These are phyloP conservation scores for Dexiosoma caninum DNA, from an alignment of 2,888 invertebrate genomes.

Conservation along the genomic window DNA sequence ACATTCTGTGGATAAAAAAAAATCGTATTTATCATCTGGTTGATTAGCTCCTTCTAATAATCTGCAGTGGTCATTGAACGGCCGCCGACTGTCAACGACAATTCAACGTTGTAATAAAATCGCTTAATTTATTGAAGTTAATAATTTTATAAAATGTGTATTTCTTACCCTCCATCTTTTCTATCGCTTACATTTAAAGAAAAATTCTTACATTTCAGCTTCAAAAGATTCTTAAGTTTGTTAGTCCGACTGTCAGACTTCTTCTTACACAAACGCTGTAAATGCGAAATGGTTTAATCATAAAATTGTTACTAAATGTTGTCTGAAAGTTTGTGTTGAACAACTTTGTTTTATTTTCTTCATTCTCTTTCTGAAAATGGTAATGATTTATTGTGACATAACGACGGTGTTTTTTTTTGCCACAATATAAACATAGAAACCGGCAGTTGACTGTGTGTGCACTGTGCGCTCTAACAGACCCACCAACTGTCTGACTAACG, in stretches of 20 bases:
- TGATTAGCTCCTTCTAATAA: too few species aligned
- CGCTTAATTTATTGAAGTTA: too few species aligned
- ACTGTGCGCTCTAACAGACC: background rate
- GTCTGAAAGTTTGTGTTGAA: background rate
- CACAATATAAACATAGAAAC: background rate
- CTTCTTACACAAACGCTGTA: background rate
- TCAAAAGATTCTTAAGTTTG: background rate
- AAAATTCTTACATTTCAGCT: background rate
- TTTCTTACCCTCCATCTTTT: too few species aligned
- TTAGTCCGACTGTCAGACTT: background rate
- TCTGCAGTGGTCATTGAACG: too few species aligned
- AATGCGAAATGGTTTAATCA: background rate
- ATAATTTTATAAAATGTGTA: too few species aligned
- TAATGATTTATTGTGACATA: slow-evolving; percentile 62
- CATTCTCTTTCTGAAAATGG: slow-evolving; percentile 21
- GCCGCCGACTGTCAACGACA: too few species aligned
- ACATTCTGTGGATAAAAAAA: too few species aligned
- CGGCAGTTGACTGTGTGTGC: background rate
- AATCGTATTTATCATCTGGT: too few species aligned
- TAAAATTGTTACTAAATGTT: background rate
- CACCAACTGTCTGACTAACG: background rate
- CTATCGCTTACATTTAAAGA: too few species aligned
- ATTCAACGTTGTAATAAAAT: too few species aligned
- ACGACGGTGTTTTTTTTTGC: background rate
- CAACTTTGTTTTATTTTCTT: slow-evolving; percentile 25